Percentiles rank a stretch among this genome's conserved stretches.
Conservation (phyloP, 2,797 vertebrate species). For the Erethizon dorsatum region DNA sequence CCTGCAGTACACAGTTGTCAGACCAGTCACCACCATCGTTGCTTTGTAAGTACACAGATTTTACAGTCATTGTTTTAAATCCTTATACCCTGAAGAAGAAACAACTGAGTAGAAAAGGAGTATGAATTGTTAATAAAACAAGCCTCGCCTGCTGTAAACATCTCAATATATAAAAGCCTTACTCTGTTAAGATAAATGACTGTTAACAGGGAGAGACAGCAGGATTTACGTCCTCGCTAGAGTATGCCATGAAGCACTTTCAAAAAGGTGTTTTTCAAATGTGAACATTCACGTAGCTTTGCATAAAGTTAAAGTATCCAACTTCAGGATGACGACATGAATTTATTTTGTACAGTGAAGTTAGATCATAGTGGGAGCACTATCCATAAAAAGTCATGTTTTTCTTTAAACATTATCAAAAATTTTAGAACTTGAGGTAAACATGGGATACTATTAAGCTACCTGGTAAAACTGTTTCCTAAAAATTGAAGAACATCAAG, state of each 20-base stretch:
- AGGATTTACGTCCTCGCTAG: neutral
- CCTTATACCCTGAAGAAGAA: constrained; percentile 60
- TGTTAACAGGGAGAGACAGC: neutral
- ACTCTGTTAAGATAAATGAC: constrained; percentile 22
- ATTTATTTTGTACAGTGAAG: constrained; percentile 53
- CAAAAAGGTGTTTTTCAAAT: neutral
- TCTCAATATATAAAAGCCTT: neutral
- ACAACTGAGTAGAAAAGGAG: constrained; percentile 46
- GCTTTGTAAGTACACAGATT: constrained; percentile 94
- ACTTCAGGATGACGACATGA: neutral
- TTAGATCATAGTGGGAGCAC: neutral
- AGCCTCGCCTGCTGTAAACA: neutral
- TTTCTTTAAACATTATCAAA: constrained; percentile 38
- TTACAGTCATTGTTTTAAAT: constrained; percentile 8
- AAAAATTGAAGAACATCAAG: constrained; percentile 41
- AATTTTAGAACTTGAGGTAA: constrained; percentile 19
- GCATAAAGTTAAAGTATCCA: constrained; percentile 11
- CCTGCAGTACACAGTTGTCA: constrained; percentile 98
- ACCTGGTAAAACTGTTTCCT: constrained; percentile 16
- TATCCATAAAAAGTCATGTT: constrained; percentile 5
- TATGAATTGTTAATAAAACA: neutral
- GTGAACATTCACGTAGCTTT: neutral
- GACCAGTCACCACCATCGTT: constrained; percentile 97
- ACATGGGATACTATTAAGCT: constrained; percentile 45
- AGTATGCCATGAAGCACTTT: neutral